phyloP scores from a whole-genome alignment of 2,797 vertebrate species.

The Lophotriccus pileatus region DNA sequence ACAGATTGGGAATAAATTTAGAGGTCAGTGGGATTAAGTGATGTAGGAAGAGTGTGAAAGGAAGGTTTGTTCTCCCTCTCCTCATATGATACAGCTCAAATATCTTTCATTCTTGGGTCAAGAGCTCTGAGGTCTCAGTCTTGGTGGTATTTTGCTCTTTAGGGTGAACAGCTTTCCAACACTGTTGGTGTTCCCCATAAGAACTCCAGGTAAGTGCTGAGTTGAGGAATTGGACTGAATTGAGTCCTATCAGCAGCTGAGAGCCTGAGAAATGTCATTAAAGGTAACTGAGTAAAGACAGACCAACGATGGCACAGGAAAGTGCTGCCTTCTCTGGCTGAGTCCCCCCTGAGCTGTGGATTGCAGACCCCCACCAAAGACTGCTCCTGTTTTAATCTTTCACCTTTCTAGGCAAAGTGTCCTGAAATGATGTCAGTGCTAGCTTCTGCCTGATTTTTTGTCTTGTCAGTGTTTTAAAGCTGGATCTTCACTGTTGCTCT shows the following conservation, averaged over 20 bases:
- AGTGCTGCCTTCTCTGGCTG: neutral
- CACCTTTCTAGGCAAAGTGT: neutral
- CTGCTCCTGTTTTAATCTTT: neutral
- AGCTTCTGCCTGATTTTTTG: neutral
- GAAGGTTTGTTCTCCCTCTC: neutral
- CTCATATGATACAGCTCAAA: fast-evolving
- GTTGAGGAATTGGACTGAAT: neutral
- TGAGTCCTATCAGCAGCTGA: neutral
- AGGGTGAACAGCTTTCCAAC: neutral
- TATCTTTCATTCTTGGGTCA: neutral
- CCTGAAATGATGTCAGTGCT: neutral
- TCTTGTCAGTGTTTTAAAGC: neutral
- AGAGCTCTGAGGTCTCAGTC: neutral
- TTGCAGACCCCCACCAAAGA: neutral
- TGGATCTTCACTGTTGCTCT: neutral
- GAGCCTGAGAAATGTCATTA: neutral
- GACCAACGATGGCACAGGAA: fast-evolving
- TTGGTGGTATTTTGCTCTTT: neutral
- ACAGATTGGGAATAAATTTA: neutral
- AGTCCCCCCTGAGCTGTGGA: neutral
- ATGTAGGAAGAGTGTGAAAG: neutral
- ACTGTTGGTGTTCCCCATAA: neutral
- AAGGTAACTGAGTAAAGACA: neutral
- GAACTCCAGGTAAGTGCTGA: neutral
- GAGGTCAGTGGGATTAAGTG: neutral